Percentiles rank a stretch among this genome's conserved stretches.
Conservation (phyloP, 2,113 vertebrate genomes). For the Heptranchias perlo region DNA sequence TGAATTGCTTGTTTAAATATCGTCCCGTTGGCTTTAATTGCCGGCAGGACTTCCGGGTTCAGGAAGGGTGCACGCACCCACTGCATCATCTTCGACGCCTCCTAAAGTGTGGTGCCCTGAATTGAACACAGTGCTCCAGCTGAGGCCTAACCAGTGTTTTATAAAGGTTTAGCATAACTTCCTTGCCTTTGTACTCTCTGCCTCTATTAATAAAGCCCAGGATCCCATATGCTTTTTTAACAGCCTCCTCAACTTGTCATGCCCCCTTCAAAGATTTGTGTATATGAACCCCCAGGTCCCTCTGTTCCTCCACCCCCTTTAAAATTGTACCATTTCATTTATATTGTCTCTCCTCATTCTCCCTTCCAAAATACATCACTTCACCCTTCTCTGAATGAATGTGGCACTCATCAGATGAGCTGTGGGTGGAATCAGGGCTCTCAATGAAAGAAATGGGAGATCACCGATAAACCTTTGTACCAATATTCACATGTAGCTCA, state of each 20-base stretch:
- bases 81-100: neutral
- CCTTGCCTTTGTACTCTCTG: neutral
- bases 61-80: too few relatives aligned
- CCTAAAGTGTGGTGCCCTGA: neutral
- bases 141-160: neutral
- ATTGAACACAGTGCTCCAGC: neutral
- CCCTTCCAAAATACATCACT: neutral
- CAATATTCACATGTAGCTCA: neutral
- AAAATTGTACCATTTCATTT: neutral
- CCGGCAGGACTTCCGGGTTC: too few relatives aligned
- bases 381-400: neutral
- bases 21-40: too few relatives aligned
- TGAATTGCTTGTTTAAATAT: too few relatives aligned
- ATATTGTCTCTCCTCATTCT: neutral
- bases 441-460: neutral
- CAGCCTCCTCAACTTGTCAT: too few relatives aligned
- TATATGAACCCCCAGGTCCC: too few relatives aligned
- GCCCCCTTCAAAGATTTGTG: too few relatives aligned
- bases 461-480: neutral
- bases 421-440: neutral
- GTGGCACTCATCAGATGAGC: neutral
- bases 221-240: too few relatives aligned
- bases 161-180: neutral
- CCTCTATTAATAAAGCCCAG: too few relatives aligned
- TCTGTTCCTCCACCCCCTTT: neutral